Percentiles rank a stretch among this genome's conserved stretches.
phyloP scores from a whole-genome alignment of 2,797 vertebrate species.

The Cossypha dichroa region DNA sequence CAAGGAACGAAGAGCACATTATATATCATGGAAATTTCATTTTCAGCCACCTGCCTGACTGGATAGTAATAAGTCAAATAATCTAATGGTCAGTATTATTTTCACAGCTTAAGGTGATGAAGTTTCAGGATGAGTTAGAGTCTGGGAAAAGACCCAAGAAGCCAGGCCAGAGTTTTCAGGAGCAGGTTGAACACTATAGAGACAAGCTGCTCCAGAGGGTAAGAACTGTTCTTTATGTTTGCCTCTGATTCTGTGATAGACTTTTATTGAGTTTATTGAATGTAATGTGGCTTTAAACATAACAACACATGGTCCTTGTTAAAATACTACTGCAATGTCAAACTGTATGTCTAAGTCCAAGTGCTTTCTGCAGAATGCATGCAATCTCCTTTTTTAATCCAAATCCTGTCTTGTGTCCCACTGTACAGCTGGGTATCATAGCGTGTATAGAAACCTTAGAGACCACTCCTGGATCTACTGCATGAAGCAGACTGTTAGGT shows the following conservation, averaged over 20 bases:
- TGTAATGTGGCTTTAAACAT: not conserved
- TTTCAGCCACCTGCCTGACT: conserved; percentile 27
- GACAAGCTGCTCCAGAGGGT: conserved; percentile 97
- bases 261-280: not conserved
- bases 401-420: not conserved
- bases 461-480: not conserved
- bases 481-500: not conserved
- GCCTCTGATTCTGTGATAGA: not conserved
- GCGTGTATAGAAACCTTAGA: not conserved
- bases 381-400: not conserved
- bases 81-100: conserved; percentile 58
- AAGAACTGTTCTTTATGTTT: conserved; percentile 60
- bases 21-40: not conserved
- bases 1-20: not conserved
- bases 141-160: conserved; percentile 97
- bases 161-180: conserved; percentile 92
- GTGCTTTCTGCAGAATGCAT: not conserved
- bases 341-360: not conserved
- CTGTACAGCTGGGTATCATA: not conserved
- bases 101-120: conserved; percentile 97
- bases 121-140: conserved; percentile 98
- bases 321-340: not conserved
- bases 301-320: not conserved
- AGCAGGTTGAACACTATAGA: conserved; percentile 98
- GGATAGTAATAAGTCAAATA: not conserved